Base-by-base conservation (phyloP, 2,113 vertebrate genomes). In the Myodes glareolus region DNA sequence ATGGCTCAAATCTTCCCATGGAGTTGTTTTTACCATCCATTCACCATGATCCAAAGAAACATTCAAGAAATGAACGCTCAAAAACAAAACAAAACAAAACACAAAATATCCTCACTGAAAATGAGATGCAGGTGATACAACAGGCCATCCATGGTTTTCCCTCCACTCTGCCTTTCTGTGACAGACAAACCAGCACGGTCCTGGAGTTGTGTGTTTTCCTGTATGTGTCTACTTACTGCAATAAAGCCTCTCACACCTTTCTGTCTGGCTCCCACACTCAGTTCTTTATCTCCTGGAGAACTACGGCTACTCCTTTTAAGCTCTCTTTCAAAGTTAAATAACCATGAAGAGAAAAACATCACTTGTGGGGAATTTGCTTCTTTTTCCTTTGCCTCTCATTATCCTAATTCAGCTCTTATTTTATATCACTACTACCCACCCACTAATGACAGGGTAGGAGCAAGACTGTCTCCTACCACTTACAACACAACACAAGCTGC, bases 381-480 rank as follows among this genome's bases (percentile, higher is more conserved):
- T 94, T 97, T 95, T 58, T 91, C 68, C 93, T 58, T 92, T 97
- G 94, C 92, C 97, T 96, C 96, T 92, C 91, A 98, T 86, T 94
- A 97, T 84, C 87, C 97, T 97, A 97, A 98, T 97, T 92, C 95
- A 96, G 90, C 96, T 78, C 96, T 92, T 92, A 97, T 97, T 98
- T 78, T 87, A 84, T 91, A 90, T 98, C 89, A 84, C 0, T 75
- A 85, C 94, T 94, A 95, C 95, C 94, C 97, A 97, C 96, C 97
- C 96, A 94, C 97, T 98, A 98, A 99, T 98, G 96, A 98, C 94
- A 98, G 98, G 98, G 97, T 98, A 94, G 95, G 98, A 98, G 96
- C 85, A 75, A 92, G 70, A 92, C 92, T 97, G 97, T 96, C 96
- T 97, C 65, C 85, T 93, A 97, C 91, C 1, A 61, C 55, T 97